A percentile compares a stretch with the other conserved stretches of the same genome.
phyloP scores from a whole-genome alignment of 2,113 vertebrate genomes.

The Vireo altiloquus region DNA sequence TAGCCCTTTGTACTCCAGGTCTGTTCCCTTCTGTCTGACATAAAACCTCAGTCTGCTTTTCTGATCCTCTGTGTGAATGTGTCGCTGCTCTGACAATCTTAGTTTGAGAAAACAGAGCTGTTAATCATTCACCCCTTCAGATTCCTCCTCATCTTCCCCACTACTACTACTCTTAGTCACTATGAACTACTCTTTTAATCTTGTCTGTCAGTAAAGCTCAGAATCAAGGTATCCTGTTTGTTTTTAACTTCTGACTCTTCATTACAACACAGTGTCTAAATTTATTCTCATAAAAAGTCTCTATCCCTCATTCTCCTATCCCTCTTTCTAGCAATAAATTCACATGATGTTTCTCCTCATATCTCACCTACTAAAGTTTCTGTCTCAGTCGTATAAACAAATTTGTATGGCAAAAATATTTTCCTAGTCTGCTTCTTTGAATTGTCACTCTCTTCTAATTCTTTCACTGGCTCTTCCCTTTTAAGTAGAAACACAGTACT shows the following conservation, averaged over 20 bases:
- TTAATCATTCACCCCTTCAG: neutral
- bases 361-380: neutral
- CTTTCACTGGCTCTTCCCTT: neutral
- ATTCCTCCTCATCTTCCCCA: neutral
- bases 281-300: neutral
- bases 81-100: neutral
- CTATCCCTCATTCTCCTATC: neutral
- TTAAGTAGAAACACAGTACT: neutral
- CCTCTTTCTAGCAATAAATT: neutral
- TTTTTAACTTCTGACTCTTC: neutral
- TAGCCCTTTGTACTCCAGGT: neutral
- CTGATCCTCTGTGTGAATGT: neutral
- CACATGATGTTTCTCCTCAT: neutral
- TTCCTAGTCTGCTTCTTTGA: constrained; percentile 23
- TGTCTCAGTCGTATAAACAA: neutral
- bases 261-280: neutral
- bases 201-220: neutral
- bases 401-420: constrained; percentile 29
- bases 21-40: neutral
- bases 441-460: neutral
- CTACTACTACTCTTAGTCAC: neutral
- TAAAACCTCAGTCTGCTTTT: constrained; percentile 1
- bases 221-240: neutral
- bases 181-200: neutral
- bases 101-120: neutral